These are phyloP conservation scores for Pollenia griseotomentosa DNA, from an alignment of 2,888 invertebrate species.

Conservation along the genomic window DNA sequence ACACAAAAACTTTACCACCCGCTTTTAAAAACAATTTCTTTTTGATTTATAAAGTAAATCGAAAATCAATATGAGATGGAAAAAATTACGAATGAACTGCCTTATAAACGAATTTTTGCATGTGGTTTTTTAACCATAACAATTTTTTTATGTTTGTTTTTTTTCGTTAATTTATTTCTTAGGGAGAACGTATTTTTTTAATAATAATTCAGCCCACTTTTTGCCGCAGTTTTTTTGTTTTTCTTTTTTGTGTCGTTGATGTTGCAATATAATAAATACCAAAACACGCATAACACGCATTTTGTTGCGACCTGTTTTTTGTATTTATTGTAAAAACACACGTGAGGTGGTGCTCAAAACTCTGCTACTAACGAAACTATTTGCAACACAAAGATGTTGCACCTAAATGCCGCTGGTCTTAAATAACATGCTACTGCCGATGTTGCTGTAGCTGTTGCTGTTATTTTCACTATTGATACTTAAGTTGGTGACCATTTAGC, in stretches of 20 bases:
- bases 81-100: neutral
- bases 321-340: constrained; percentile 60
- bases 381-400: constrained; percentile 66
- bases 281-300: constrained; percentile 70
- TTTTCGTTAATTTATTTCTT: constrained; percentile 52
- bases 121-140: constrained; percentile 31
- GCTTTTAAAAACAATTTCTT: constrained; percentile 64
- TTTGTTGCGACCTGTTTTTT: constrained; percentile 61
- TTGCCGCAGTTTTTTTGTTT: constrained; percentile 8
- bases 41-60: constrained; percentile 47
- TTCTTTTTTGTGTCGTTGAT: neutral
- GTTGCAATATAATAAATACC: constrained; percentile 43
- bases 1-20: constrained; percentile 63
- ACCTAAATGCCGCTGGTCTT: constrained; percentile 69
- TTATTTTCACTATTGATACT: constrained; percentile 21
- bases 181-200: constrained; percentile 30
- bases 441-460: constrained; percentile 27
- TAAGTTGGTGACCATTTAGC: constrained; percentile 28
- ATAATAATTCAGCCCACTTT: constrained; percentile 50
- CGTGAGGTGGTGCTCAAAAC: constrained; percentile 65
- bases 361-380: constrained; percentile 13
- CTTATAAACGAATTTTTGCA: constrained; percentile 25
- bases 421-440: constrained; percentile 62
- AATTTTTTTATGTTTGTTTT: neutral
- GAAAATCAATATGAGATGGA: constrained; percentile 55